Evolutionary conservation across 2,888 invertebrate genomes (phyloP), one percentile per base, ranked within the genome.

Genomic region (Pardosa pseudoannulata): DNA sequence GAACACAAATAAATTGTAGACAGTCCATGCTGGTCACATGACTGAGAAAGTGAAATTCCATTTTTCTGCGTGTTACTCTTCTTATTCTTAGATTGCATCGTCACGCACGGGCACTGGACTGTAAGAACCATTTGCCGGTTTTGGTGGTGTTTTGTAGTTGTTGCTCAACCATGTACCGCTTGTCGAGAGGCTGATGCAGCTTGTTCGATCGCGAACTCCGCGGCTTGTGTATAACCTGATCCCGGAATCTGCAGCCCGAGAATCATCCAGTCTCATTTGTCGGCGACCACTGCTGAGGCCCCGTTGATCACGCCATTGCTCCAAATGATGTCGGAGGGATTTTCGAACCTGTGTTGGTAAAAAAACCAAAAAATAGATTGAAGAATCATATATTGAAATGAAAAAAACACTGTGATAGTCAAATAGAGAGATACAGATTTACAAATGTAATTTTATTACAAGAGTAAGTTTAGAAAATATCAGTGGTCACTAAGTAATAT

Each of bases 271-370:
- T 6, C 73, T 68, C 3, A 68, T 5, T n/a, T 62, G 86, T 0
- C 79, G 79, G 6, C 85, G 19, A 2, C 74, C 68, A 29, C 74
- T 39, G n/a, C 73, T 46, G 1, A 86, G 74, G 11, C 89, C 86
- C 56, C 89, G 72, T n/a, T 75, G 78, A 16, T 83, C 94, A 91
- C 94, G 94, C 96, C 96, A 96, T 87, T 95, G 93, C 88, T 94
- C 94, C 90, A 96, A 94, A 91, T 96, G 96, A 91, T 97, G 96
- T 31, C 95, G 93, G 89, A 97, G 93, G 0, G 96, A 95, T 91
- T 96, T 96, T 67, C 96, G 95, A 27, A 89, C 89, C 89, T 89
- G 50, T 31, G n/a, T n/a, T 9, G 19, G 19, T 9, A 50, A n/a
- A n/a, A n/a, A n/a, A n/a, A n/a, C n/a, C n/a, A n/a, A n/a, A n/a